Evolutionary conservation across 2,797 vertebrate genomes (phyloP), one percentile per base, ranked within the genome.

Genomic region (Arctocebus calabarensis): DNA sequence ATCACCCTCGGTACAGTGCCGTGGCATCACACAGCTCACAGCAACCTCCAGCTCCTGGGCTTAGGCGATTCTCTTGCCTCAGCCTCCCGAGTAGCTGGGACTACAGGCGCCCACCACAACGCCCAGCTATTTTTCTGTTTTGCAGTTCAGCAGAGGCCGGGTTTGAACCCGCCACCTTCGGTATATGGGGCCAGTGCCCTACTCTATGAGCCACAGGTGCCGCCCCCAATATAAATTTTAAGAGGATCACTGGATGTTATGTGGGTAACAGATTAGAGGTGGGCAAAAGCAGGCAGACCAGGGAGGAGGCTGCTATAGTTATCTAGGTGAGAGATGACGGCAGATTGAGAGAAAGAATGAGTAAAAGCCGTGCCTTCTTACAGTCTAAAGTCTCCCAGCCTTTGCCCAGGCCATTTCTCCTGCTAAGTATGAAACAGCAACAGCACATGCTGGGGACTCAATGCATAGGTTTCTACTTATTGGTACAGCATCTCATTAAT

Each of bases 201-300:
- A n/a, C n/a, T n/a, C n/a, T n/a, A n/a, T n/a, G n/a, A n/a, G n/a
- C n/a, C n/a, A n/a, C n/a, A n/a, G n/a, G n/a, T n/a, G n/a, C n/a
- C n/a, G n/a, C n/a, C n/a, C n/a, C 62, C 85, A 59, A 86, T 71
- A 59, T 90, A 73, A 64, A 61, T 37, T 89, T 85, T 74, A 40
- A 68, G 87, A 96, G 74, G 43, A 74, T 83, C 79, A 88, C 17
- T 81, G 61, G 77, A 27, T 85, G 79, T 34, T 89, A 59, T 5
- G 6, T 78, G 27, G 75, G 8, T 74, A 68, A 82, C 4, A 71
- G 75, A 84, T 27, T 3, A 17, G 43, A 92, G 52, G 45, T 34
- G 64, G 32, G 32, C 32, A 66, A 66, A 66, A 66, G 64, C 64
- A 66, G 16, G 13, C 27, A 90, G 88, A 79, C 3, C 79, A 90